Evolutionary conservation across 2,797 vertebrate species (phyloP).

Genomic region (Anisognathus igniventris): DNA sequence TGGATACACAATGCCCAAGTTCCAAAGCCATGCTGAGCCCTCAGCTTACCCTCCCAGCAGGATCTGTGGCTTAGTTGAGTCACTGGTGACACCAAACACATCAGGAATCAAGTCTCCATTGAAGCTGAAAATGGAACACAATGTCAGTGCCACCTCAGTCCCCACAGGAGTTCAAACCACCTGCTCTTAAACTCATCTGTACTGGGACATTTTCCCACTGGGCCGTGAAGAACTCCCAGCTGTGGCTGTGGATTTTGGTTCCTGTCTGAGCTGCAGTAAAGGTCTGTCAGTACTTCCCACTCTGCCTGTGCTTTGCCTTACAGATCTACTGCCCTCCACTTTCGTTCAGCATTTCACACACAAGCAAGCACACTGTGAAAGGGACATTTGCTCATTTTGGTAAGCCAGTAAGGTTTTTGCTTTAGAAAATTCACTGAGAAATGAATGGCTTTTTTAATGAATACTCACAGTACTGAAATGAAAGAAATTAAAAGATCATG

Average conservation of each 20-base stretch:
- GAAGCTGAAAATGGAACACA: slow-evolving; percentile 80
- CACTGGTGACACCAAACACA: slow-evolving; percentile 82
- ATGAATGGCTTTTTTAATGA: neutral
- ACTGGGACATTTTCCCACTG: neutral
- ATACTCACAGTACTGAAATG: neutral
- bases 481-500: neutral
- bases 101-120: slow-evolving; percentile 96
- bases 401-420: neutral
- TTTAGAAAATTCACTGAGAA: neutral
- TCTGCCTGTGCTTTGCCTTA: neutral
- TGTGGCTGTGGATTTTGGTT: neutral
- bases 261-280: neutral
- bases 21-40: neutral
- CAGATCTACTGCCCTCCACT: neutral
- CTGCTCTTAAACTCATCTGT: neutral
- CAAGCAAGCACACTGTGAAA: neutral
- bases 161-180: neutral
- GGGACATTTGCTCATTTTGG: neutral
- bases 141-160: neutral
- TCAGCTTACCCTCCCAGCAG: slow-evolving; percentile 79
- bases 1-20: neutral
- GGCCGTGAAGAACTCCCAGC: neutral
- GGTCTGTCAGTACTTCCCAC: neutral
- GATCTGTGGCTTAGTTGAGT: slow-evolving; percentile 72
- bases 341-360: neutral